Conservation (phyloP, 1,140 invertebrate genomes). For the Apis cerana region DNA sequence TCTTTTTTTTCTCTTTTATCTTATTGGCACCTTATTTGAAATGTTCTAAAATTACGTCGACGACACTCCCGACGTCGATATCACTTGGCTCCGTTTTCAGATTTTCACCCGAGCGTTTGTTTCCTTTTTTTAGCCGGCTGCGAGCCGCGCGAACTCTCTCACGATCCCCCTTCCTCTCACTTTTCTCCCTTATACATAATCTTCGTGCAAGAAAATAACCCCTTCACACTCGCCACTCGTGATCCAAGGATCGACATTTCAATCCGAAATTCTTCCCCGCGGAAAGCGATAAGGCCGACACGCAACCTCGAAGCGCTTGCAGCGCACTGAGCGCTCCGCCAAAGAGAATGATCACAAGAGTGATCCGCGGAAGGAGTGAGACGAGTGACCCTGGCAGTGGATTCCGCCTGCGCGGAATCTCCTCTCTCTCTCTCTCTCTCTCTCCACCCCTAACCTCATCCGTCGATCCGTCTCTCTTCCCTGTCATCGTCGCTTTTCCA, state of each 20-base stretch:
- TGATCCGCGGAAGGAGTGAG: constrained; percentile 36
- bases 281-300: constrained; percentile 41
- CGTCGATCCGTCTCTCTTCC: not conserved
- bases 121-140: not conserved
- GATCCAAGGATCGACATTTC: not conserved
- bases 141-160: not conserved
- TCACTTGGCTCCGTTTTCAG: not conserved
- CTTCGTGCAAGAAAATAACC: not conserved
- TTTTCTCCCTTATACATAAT: no score
- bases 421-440: constrained; percentile 3
- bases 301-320: constrained; percentile 72
- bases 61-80: not conserved
- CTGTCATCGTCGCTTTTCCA: not conserved
- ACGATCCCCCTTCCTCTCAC: no score
- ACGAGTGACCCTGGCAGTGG: constrained; percentile 79
- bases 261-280: not conserved
- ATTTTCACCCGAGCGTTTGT: not conserved
- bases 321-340: constrained; percentile 72
- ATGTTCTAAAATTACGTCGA: not conserved
- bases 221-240: not conserved
- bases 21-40: constrained; percentile 24
- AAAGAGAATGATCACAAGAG: constrained; percentile 54
- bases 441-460: not conserved
- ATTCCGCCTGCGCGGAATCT: constrained; percentile 77
- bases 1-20: not conserved